Conservation (phyloP, 2,888 invertebrate genomes). For the Ormyrus rosae region DNA sequence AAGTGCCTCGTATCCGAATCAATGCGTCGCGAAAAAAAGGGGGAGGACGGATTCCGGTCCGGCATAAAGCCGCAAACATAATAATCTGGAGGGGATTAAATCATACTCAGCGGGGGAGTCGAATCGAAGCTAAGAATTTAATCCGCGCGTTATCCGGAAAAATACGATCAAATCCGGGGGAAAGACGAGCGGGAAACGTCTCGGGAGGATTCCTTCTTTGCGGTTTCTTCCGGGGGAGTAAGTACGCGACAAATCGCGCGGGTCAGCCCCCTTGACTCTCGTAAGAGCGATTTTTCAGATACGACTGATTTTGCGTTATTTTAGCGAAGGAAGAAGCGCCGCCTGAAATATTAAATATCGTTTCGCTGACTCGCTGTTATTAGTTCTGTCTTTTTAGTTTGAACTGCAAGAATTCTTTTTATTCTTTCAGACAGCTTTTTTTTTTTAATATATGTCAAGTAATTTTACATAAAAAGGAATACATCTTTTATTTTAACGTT, state of each 20-base stretch:
- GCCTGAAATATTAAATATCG: background rate
- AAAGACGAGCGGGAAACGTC: slow-evolving; percentile 14
- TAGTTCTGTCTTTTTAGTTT: background rate
- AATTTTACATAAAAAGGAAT: too few relatives aligned
- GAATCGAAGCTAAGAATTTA: slow-evolving; percentile 22
- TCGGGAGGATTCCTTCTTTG: too few relatives aligned
- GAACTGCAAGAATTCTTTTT: background rate
- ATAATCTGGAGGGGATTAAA: slow-evolving; percentile 13
- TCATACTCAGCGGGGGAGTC: background rate
- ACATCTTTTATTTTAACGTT: too few relatives aligned
- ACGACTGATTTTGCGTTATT: slow-evolving; percentile 16
- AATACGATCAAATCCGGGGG: slow-evolving; percentile 3
- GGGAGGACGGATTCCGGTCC: too few relatives aligned
- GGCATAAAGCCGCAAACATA: background rate
- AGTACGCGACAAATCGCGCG: slow-evolving; percentile 38
- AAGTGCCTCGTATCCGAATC: too few relatives aligned
- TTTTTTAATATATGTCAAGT: too few relatives aligned
- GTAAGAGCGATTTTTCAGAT: slow-evolving; percentile 48
- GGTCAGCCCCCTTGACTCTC: slow-evolving; percentile 20
- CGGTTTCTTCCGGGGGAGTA: background rate
- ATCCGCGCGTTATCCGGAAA: slow-evolving; percentile 27
- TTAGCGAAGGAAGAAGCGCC: background rate
- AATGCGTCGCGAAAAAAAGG: too few relatives aligned
- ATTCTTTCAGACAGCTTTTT: background rate
- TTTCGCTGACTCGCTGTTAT: too few relatives aligned